A percentile compares a stretch with the other conserved stretches of the same genome.
Conservation (phyloP, 1,140 invertebrate species). For the Drosophila parvula region DNA sequence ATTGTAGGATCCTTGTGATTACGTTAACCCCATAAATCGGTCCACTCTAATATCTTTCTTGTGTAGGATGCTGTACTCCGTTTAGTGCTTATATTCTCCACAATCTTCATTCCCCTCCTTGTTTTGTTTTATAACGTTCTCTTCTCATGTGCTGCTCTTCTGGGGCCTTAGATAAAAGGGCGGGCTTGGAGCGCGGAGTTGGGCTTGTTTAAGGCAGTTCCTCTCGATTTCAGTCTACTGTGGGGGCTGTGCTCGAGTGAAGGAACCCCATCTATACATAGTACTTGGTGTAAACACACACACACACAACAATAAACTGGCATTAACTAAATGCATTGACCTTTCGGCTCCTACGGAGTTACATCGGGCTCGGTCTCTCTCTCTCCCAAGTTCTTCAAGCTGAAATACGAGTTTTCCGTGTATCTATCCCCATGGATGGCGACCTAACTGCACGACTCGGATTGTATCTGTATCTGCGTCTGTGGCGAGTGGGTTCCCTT, state of each 20-base stretch:
- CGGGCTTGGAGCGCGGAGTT: slow-evolving; percentile 14
- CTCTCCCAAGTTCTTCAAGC: slow-evolving; percentile 33
- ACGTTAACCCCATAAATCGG: background rate
- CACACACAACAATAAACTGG: slow-evolving; percentile 33
- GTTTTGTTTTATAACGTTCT: slow-evolving; percentile 8
- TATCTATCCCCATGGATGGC: slow-evolving; percentile 68
- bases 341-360: slow-evolving; percentile 53
- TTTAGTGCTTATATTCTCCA: slow-evolving; percentile 38
- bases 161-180: slow-evolving; percentile 67
- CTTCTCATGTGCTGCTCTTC: slow-evolving; percentile 11
- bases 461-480: slow-evolving; percentile 29
- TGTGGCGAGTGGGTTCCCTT: slow-evolving; percentile 70
- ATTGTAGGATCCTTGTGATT: too few relatives aligned
- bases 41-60: slow-evolving; percentile 29
- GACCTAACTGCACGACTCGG: slow-evolving; percentile 57
- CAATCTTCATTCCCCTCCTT: slow-evolving; percentile 11
- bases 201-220: slow-evolving; percentile 58
- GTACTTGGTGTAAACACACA: slow-evolving; percentile 40
- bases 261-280: slow-evolving; percentile 12
- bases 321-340: slow-evolving; percentile 82
- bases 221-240: slow-evolving; percentile 36
- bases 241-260: slow-evolving; percentile 54
- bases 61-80: slow-evolving; percentile 50
- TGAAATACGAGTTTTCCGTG: slow-evolving; percentile 80
- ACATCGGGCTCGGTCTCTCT: slow-evolving; percentile 52